Evolutionary conservation across 1,140 invertebrate genomes (phyloP).

Genomic region (Sitobion miscanthi): DNA sequence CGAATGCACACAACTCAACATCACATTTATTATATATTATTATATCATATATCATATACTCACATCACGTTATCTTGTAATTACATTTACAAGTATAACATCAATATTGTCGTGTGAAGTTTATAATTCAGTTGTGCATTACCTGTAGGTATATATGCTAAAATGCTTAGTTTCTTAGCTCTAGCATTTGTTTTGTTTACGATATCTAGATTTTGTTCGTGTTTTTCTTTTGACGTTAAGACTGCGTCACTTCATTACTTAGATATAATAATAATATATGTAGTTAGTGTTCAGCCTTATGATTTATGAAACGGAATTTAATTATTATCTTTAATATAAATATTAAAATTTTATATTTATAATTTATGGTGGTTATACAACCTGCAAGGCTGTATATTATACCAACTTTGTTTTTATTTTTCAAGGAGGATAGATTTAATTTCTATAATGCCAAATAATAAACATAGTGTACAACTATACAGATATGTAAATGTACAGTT

Average conservation of each 20-base stretch:
- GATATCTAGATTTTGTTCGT: neutral
- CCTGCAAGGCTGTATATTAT: neutral
- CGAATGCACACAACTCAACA: neutral
- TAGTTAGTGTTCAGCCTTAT: neutral
- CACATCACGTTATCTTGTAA: neutral
- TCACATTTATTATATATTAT: neutral
- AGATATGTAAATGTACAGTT: no score
- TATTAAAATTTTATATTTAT: neutral
- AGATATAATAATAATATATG: no score
- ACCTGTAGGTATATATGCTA: neutral
- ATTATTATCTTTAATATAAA: neutral
- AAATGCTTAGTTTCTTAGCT: neutral
- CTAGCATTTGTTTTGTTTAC: neutral
- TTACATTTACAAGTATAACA: neutral
- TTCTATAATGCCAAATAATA: no score
- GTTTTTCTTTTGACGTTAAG: neutral
- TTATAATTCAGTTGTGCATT: neutral
- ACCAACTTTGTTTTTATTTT: neutral
- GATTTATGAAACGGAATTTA: neutral
- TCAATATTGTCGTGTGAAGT: neutral
- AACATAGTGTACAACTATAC: no score
- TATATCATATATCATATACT: neutral
- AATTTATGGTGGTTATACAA: neutral
- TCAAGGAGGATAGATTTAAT: no score
- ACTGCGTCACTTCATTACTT: neutral